phyloP scores from a whole-genome alignment of 2,113 vertebrate genomes.

The Hemiscyllium ocellatum region DNA sequence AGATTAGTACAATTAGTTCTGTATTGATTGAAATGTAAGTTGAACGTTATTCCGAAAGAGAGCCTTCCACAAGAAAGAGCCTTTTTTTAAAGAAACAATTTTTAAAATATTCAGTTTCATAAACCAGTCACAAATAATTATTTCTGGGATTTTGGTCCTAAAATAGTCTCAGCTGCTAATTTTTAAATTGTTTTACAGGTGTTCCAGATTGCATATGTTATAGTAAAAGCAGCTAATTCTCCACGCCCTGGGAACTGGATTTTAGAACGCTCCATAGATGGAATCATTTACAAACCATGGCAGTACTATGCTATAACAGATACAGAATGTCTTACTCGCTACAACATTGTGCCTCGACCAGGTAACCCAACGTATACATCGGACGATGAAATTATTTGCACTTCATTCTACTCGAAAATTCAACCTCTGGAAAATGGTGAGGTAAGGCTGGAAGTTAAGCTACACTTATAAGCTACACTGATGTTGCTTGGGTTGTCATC shows the following conservation, averaged over 20 bases:
- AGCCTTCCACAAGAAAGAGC: neutral
- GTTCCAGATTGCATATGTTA: conserved; percentile 92
- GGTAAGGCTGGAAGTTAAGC: conserved; percentile 59
- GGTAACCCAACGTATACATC: conserved; percentile 78
- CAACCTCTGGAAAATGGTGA: conserved; percentile 96
- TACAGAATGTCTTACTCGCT: conserved; percentile 82
- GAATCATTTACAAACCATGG: conserved; percentile 77
- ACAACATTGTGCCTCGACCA: conserved; percentile 72
- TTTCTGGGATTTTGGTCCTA: neutral
- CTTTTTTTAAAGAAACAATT: neutral
- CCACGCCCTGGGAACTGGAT: conserved; percentile 95
- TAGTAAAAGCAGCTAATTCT: conserved; percentile 90
- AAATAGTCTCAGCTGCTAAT: neutral
- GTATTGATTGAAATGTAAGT: neutral
- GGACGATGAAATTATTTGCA: conserved; percentile 95
- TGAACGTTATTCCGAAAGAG: neutral
- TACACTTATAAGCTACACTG: too few species aligned
- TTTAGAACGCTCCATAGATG: conserved; percentile 82
- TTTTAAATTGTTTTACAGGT: conserved; percentile 56
- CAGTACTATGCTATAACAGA: conserved; percentile 92
- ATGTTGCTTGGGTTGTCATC: too few species aligned
- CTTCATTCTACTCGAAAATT: conserved; percentile 92
- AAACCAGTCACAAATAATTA: neutral
- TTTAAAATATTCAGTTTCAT: neutral
- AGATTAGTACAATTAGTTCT: neutral